A percentile compares a stretch with the other conserved stretches of the same genome.
Evolutionary conservation across 2,113 vertebrate species (phyloP).

Genomic region (Coptodon rendalli): DNA sequence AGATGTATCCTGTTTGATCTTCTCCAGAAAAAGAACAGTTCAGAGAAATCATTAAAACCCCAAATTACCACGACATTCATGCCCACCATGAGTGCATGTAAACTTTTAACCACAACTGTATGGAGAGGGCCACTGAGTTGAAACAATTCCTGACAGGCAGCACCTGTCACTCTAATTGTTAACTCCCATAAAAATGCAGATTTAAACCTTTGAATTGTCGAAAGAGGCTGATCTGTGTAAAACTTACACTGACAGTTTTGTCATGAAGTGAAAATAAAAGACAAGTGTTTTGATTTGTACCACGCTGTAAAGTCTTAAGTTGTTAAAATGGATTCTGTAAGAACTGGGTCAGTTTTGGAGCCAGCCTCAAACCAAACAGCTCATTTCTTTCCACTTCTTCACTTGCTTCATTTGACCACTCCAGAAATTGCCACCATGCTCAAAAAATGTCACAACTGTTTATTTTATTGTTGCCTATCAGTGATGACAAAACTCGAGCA

Average conservation of each 20-base stretch:
- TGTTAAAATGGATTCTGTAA: not conserved
- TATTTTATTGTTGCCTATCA: not conserved
- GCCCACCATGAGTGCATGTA: not conserved
- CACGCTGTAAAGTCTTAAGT: not conserved
- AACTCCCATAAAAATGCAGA: fast-evolving
- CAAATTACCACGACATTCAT: not conserved
- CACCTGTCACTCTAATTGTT: not conserved
- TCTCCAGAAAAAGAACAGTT: not conserved
- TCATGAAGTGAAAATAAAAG: not conserved
- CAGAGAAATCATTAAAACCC: not conserved
- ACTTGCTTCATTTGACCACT: not conserved
- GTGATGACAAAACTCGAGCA: not conserved
- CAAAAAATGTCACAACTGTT: not conserved
- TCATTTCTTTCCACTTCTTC: not conserved
- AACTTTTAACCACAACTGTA: not conserved
- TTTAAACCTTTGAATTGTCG: not conserved
- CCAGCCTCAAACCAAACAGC: not conserved
- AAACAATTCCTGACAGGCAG: not conserved
- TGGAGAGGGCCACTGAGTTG: not conserved
- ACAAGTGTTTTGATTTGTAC: not conserved
- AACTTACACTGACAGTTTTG: not conserved
- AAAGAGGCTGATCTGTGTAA: not conserved
- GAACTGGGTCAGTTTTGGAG: not conserved
- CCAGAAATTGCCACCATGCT: not conserved
- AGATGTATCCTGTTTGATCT: not conserved